These are phyloP conservation scores for Penelope pileata DNA, from an alignment of 2,113 vertebrate species.

Conservation along the genomic window DNA sequence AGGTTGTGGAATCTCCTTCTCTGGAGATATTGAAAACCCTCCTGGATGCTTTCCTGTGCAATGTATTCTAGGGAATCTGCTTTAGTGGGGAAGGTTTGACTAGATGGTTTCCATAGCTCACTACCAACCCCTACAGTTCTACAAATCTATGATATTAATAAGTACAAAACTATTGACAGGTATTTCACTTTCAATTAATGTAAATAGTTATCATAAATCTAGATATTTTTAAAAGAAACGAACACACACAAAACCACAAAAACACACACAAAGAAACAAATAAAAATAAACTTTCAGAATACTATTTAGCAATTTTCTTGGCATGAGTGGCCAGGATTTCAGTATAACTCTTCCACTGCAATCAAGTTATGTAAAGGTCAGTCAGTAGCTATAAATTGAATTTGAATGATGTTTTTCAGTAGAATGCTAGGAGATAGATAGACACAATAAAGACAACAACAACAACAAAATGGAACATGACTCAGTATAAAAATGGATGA, in stretches of 20 bases:
- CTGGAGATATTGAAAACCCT: too few species aligned
- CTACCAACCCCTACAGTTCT: too few species aligned
- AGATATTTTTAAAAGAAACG: background rate
- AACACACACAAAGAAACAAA: background rate
- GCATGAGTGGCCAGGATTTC: background rate
- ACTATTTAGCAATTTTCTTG: background rate
- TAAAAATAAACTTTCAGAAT: background rate
- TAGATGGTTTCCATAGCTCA: too few species aligned
- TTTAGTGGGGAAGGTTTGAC: too few species aligned
- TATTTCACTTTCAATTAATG: background rate
- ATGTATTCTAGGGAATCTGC: too few species aligned
- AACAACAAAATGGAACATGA: background rate
- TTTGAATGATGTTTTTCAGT: background rate
- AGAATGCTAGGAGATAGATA: background rate
- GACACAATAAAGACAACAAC: background rate
- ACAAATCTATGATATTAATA: too few species aligned
- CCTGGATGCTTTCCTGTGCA: too few species aligned
- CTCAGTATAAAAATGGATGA: background rate
- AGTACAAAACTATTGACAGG: background rate
- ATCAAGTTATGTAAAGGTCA: background rate
- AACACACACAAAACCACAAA: too few species aligned
- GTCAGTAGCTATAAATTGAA: background rate
- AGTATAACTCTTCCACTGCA: background rate
- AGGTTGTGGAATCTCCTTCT: too few species aligned
- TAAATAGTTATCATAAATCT: background rate